Conservation (phyloP, 2,113 vertebrate species). For the Egretta garzetta region DNA sequence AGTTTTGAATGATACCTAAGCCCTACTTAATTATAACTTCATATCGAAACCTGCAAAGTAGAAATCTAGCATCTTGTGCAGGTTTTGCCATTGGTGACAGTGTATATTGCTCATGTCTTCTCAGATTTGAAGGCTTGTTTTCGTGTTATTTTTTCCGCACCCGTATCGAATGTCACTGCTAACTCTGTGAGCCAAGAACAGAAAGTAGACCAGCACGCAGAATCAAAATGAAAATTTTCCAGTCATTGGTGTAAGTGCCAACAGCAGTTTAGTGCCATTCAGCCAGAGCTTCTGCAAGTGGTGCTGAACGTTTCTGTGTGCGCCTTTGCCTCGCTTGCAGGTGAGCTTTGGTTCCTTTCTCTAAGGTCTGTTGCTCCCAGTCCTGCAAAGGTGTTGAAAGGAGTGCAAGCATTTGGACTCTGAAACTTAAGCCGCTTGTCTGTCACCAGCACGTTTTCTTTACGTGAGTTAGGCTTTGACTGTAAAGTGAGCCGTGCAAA, state of each 20-base stretch:
- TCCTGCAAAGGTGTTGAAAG: neutral
- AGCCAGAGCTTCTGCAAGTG: neutral
- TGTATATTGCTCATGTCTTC: neutral
- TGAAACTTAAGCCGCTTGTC: neutral
- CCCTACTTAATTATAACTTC: neutral
- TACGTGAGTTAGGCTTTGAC: neutral
- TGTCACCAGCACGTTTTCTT: neutral
- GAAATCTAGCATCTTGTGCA: neutral
- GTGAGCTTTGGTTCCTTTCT: neutral
- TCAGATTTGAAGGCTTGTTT: neutral
- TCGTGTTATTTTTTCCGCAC: neutral
- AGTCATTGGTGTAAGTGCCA: fast-evolving
- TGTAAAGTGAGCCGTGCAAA: neutral
- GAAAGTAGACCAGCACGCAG: neutral
- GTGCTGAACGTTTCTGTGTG: fast-evolving
- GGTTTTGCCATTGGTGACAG: neutral
- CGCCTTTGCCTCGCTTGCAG: fast-evolving
- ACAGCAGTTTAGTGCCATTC: neutral
- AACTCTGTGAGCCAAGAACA: neutral
- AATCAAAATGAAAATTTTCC: neutral
- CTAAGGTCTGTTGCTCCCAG: neutral
- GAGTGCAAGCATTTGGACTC: neutral
- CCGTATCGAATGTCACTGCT: neutral
- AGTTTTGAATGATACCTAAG: neutral
- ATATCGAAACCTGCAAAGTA: neutral